phyloP scores from a whole-genome alignment of 2,888 invertebrate genomes.

The Mycalesis mineus region DNA sequence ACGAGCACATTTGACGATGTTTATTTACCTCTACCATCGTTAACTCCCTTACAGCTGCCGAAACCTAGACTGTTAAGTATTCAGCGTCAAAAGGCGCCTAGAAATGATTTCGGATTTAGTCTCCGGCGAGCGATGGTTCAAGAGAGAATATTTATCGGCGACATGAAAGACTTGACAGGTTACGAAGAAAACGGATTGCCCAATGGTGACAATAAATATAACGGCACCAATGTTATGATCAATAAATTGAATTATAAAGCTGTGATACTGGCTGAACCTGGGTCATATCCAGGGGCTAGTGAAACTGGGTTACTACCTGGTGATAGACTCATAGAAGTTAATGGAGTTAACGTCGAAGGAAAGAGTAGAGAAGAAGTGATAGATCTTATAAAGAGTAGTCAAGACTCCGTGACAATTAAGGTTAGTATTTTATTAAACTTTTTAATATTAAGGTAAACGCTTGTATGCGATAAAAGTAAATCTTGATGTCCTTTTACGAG shows the following conservation, averaged over 20 bases:
- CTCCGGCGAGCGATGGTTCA: constrained; percentile 91
- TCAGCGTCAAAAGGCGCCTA: constrained; percentile 87
- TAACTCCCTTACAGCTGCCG: constrained; percentile 83
- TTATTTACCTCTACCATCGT: constrained; percentile 83
- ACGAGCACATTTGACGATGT: constrained; percentile 87
- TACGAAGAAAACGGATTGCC: constrained; percentile 53
- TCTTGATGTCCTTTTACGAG: constrained; percentile 1
- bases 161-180: constrained; percentile 51
- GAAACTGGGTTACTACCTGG: constrained; percentile 95
- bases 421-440: constrained; percentile 66
- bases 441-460: not conserved
- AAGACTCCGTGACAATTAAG: constrained; percentile 89
- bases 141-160: constrained; percentile 78
- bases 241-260: constrained; percentile 80
- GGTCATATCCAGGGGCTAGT: constrained; percentile 85
- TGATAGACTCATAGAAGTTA: constrained; percentile 94
- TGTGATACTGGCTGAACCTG: constrained; percentile 94
- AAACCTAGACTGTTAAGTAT: constrained; percentile 86
- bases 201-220: constrained; percentile 63
- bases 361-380: constrained; percentile 94
- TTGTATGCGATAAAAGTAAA: not conserved
- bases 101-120: constrained; percentile 96
- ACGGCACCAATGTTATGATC: constrained; percentile 49
- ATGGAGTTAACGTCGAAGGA: constrained; percentile 90
- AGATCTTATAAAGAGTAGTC: constrained; percentile 92